Conservation (phyloP, 2,888 invertebrate species). For the Pimpla rufipes region DNA sequence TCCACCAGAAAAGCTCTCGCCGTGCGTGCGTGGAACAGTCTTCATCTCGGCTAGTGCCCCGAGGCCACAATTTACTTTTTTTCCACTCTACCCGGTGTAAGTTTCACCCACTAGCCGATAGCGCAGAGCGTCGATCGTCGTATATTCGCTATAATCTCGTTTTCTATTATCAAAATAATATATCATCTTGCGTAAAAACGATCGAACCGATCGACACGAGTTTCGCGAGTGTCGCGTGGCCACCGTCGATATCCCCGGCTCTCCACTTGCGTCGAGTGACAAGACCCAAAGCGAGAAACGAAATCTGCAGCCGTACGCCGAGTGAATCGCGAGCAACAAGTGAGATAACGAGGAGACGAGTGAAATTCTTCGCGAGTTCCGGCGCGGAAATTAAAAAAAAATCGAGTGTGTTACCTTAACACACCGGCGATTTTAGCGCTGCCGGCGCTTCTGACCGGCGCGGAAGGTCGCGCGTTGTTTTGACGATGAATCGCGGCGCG, state of each 20-base stretch:
- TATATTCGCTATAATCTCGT: neutral
- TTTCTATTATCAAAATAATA: neutral
- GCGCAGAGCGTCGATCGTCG: neutral
- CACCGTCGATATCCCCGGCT: neutral
- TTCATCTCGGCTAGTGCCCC: slow-evolving; percentile 76
- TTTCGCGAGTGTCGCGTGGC: slow-evolving; percentile 27
- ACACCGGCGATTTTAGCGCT: slow-evolving; percentile 9
- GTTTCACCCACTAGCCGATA: slow-evolving; percentile 62
- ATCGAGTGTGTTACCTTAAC: slow-evolving; percentile 16
- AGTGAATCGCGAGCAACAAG: neutral
- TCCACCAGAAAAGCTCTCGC: slow-evolving; percentile 86
- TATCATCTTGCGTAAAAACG: neutral
- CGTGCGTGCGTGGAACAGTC: slow-evolving; percentile 76
- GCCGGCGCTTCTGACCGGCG: neutral
- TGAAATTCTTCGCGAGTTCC: slow-evolving; percentile 8
- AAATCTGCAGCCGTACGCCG: neutral
- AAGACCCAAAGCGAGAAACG: neutral
- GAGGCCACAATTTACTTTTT: slow-evolving; percentile 73
- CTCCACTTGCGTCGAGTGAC: neutral
- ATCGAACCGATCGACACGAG: slow-evolving; percentile 3
- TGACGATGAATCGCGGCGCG: neutral
- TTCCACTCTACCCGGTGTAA: slow-evolving; percentile 76
- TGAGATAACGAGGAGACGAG: neutral
- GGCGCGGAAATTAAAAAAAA: neutral
- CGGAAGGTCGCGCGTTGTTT: neutral